phyloP scores from a whole-genome alignment of 2,113 vertebrate species.

The Pterophyllum scalare region DNA sequence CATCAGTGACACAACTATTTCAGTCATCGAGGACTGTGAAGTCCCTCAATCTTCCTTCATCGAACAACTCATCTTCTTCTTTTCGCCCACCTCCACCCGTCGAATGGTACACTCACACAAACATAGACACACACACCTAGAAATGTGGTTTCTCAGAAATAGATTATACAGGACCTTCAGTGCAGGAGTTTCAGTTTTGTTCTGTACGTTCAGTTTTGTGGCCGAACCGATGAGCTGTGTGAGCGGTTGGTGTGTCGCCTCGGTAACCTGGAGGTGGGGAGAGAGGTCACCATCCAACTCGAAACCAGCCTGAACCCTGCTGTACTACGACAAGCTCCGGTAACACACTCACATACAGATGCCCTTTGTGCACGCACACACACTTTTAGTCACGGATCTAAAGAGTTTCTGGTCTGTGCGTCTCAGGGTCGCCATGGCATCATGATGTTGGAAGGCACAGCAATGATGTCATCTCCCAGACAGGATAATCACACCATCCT shows the following conservation, averaged over 20 bases:
- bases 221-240: conserved; percentile 83
- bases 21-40: conserved; percentile 74
- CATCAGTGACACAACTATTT: conserved; percentile 72
- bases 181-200: neutral
- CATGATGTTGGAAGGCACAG: conserved; percentile 82
- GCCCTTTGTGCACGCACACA: neutral
- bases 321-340: conserved; percentile 80
- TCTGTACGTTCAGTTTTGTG: conserved; percentile 84
- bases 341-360: conserved; percentile 28
- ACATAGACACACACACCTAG: neutral
- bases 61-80: conserved; percentile 85
- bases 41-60: conserved; percentile 69
- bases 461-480: conserved; percentile 78
- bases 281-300: conserved; percentile 85
- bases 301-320: conserved; percentile 86
- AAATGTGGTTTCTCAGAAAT: neutral
- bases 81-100: conserved; percentile 85
- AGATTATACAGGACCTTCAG: neutral
- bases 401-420: neutral
- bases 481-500: conserved; percentile 81
- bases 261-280: conserved; percentile 89
- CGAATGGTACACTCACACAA: conserved; percentile 79
- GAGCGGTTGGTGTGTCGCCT: conserved; percentile 86
- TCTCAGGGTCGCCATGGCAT: conserved; percentile 85
- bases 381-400: too few relatives aligned